Base-by-base conservation (phyloP, 2,888 invertebrate genomes). In the Masnerella sp. region DNA sequence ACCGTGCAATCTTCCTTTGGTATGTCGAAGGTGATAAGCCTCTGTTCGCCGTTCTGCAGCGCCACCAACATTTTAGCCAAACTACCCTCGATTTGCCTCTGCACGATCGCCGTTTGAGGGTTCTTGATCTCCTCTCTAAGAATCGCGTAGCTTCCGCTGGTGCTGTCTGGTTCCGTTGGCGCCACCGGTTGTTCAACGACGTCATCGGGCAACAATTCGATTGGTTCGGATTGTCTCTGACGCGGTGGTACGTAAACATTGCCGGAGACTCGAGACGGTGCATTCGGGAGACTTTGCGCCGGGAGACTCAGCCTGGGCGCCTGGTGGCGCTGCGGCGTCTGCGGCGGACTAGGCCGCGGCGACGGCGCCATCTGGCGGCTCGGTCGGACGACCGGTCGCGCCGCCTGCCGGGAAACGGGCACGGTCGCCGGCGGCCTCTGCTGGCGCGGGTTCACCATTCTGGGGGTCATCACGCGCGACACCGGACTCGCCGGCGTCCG, bases 1-100 rank as follows among this genome's bases (percentile, higher is more conserved):
- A 95, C 92, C 0, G 94, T 94, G 86, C 95, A 95, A 74, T 93
- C 93, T 85, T 95, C 94, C 81, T 93, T 92, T 5, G 95, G 95
- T 79, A 94, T 89, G 59, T 94, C 94, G 84, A 95, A 95, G 7
- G 94, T 94, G 58, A 95, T 95, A 70, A 95, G 89, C 82, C 95
- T 91, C 86, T 95, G 95, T 87, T 95, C 94, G 9, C 94, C 94
- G 75, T 91, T 93, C 79, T 92, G 91, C 58, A 94, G 88, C 76
- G 94, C 91, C 34, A 95, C 93, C 81, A 95, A 89, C 95, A 95
- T 95, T 85, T 93, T 92, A 5, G 94, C 94, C 9, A 93, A 93
- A 80, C 92, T 83, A 5, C 86, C 85, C 17, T 76, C 67, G 32
- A 87, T 84, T 68, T 87, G 87, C 15, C 79, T 82, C 42, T 86